Percentiles rank a stretch among this genome's conserved stretches.
Evolutionary conservation across 2,797 vertebrate species (phyloP).

Genomic region (Atherinosoma microstoma): DNA sequence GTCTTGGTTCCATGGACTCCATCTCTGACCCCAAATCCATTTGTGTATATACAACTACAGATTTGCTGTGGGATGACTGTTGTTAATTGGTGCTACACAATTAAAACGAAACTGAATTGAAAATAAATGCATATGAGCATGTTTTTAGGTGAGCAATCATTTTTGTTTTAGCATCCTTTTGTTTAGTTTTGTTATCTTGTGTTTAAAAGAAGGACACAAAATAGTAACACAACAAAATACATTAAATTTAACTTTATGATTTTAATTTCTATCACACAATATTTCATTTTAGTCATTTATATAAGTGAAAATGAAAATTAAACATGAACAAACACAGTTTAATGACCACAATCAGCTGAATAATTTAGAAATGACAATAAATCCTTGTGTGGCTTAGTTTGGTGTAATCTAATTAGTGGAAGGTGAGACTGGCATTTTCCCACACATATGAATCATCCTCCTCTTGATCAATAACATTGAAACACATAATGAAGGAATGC

Average conservation of each 20-base stretch:
- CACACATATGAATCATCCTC: neutral
- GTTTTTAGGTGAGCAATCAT: neutral
- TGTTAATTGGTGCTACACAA: no score
- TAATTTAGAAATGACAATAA: slow-evolving; percentile 10
- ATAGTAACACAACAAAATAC: neutral
- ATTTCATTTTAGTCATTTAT: neutral
- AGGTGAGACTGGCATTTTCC: neutral
- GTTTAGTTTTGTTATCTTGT: neutral
- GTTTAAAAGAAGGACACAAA: no score
- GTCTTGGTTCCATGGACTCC: neutral
- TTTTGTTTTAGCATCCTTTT: neutral
- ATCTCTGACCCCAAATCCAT: neutral
- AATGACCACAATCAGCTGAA: neutral
- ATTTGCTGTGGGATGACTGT: no score
- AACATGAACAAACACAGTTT: neutral
- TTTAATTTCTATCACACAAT: neutral
- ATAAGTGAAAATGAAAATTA: neutral
- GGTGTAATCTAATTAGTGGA: neutral
- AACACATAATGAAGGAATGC: neutral
- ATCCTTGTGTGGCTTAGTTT: neutral
- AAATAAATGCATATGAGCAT: no score
- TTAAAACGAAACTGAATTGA: no score
- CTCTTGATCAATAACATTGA: neutral
- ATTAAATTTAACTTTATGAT: neutral
- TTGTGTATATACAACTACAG: neutral